Percentiles rank a stretch among this genome's conserved stretches.
phyloP scores from a whole-genome alignment of 2,888 invertebrate species.

The Germaria angustata region DNA sequence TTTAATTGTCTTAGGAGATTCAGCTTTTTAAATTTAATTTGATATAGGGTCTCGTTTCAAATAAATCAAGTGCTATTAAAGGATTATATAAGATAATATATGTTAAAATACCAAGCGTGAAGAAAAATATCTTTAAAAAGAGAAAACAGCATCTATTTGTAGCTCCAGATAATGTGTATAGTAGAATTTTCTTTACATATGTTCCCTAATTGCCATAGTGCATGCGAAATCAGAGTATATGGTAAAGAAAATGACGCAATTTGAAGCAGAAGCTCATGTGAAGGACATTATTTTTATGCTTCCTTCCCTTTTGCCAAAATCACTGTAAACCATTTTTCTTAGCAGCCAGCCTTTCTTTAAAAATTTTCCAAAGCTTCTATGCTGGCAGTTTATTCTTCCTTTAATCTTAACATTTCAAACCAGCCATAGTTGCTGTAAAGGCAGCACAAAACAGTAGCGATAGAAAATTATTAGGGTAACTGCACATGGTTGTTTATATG shows the following conservation, averaged over 20 bases:
- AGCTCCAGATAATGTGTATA: too few relatives aligned
- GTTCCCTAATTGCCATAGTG: conserved; percentile 33
- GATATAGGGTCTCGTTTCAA: too few relatives aligned
- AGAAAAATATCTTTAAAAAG: too few relatives aligned
- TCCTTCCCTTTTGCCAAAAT: conserved; percentile 17
- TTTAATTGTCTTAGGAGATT: too few relatives aligned
- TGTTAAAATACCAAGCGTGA: too few relatives aligned
- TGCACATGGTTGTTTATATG: conserved; percentile 60
- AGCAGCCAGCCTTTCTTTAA: not conserved
- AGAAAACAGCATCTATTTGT: too few relatives aligned
- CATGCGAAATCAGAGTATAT: conserved; percentile 42
- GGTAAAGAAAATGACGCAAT: conserved; percentile 26
- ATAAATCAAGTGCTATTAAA: too few relatives aligned
- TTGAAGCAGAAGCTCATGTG: conserved; percentile 45
- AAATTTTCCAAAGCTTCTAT: not conserved
- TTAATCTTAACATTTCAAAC: conserved; percentile 27
- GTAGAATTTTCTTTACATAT: not conserved
- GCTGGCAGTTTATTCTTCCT: conserved; percentile 4
- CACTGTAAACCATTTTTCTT: not conserved
- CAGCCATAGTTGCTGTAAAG: not conserved
- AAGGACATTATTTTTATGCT: conserved; percentile 5
- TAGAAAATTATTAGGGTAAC: conserved; percentile 36
- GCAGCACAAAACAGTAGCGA: not conserved
- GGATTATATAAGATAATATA: too few relatives aligned
- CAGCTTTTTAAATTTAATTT: too few relatives aligned